Percentiles rank a stretch among this genome's conserved stretches.
phyloP scores from a whole-genome alignment of 2,888 invertebrate species.

The Pristionchus entomophagus region DNA sequence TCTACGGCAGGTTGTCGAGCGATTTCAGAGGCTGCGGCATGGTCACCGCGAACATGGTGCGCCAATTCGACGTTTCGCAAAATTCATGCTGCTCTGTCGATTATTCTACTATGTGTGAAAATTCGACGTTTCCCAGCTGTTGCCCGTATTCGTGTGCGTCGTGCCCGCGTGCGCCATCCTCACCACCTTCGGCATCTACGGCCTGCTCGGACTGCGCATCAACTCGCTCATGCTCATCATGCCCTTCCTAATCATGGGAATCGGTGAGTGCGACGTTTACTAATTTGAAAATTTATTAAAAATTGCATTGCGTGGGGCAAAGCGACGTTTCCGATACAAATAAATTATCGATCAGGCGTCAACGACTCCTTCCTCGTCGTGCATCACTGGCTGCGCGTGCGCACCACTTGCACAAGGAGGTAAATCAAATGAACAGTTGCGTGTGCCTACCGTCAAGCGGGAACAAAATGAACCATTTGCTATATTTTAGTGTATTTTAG shows the following conservation, averaged over 20 bases:
- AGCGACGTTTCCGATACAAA: too few relatives aligned
- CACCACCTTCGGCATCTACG: slow-evolving; percentile 48
- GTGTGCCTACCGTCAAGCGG: too few relatives aligned
- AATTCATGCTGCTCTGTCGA: too few relatives aligned
- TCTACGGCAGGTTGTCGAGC: slow-evolving; percentile 15
- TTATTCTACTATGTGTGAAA: too few relatives aligned
- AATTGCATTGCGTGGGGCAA: too few relatives aligned
- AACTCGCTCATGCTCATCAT: slow-evolving; percentile 73
- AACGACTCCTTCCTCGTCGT: slow-evolving; percentile 74
- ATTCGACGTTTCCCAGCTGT: background rate
- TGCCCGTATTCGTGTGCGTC: slow-evolving; percentile 42
- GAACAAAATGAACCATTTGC: too few relatives aligned
- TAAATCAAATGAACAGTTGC: too few relatives aligned
- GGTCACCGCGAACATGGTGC: slow-evolving; percentile 9
- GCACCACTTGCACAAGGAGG: slow-evolving; percentile 50
- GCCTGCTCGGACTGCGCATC: slow-evolving; percentile 53
- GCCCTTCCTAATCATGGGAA: slow-evolving; percentile 75
- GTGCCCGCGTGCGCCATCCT: slow-evolving; percentile 45
- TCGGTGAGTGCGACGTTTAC: slow-evolving; percentile 54
- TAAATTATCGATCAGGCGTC: slow-evolving; percentile 59
- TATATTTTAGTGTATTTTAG: too few relatives aligned
- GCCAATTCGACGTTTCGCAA: too few relatives aligned
- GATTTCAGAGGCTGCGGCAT: background rate
- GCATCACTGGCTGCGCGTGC: slow-evolving; percentile 66
- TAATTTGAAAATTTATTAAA: background rate